These are phyloP conservation scores for Pygoscelis antarcticus DNA, from an alignment of 2,113 vertebrate genomes.

Conservation along the genomic window DNA sequence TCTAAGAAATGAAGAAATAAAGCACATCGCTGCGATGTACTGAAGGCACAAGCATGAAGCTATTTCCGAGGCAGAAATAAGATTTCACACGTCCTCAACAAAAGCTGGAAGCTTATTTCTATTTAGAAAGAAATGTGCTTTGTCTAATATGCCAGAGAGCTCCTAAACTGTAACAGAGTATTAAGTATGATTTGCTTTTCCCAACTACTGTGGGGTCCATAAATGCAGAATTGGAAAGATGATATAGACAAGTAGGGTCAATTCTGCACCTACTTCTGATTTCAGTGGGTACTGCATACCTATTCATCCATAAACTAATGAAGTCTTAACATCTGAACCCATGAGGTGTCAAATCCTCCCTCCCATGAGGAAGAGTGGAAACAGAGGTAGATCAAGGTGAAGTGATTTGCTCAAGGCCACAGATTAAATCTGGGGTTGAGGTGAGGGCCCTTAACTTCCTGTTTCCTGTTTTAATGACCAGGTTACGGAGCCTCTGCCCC, in stretches of 20 bases:
- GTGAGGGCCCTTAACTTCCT: slow-evolving; percentile 1
- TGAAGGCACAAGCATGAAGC: neutral
- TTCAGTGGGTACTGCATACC: neutral
- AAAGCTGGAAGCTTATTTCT: neutral
- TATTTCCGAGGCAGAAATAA: neutral
- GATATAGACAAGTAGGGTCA: fast-evolving
- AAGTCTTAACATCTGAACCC: neutral
- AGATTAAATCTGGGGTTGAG: neutral
- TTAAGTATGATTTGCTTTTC: neutral
- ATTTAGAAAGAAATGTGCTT: neutral
- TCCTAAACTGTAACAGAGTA: neutral
- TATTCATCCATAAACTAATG: neutral
- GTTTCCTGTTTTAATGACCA: neutral
- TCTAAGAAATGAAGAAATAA: neutral
- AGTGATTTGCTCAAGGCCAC: neutral
- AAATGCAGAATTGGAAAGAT: neutral
- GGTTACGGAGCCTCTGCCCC: neutral
- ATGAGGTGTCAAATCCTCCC: neutral
- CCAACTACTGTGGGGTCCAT: neutral
- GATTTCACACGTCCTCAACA: neutral
- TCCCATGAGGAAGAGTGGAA: neutral
- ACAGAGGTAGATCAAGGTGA: neutral
- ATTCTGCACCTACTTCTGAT: neutral
- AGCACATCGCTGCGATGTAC: neutral
- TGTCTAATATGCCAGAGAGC: neutral